Evolutionary conservation across 1,140 invertebrate species (phyloP), one percentile per base, ranked within the genome.

Genomic region (Saccostrea echinata): DNA sequence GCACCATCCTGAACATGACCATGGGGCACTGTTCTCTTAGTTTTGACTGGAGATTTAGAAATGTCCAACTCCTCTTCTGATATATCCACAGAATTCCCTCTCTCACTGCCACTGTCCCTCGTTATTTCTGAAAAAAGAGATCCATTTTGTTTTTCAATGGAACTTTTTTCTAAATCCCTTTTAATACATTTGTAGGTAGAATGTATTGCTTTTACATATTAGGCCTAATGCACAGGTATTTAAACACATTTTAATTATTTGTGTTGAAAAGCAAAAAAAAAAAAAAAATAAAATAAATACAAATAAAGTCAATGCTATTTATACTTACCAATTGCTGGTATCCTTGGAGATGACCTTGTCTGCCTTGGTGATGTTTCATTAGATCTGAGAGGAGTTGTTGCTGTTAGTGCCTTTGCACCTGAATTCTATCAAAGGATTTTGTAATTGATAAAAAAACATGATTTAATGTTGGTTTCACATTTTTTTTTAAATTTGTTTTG

Each of bases 71-170:
- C 91, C 52, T 93, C 92, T 18, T 91, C 90, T 1, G 85, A 89
- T 57, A 84, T 80, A 52, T 92, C 91, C 21, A 91, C 87, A 52
- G 92, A 92, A 16, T 89, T 90, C 0, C 90, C 90, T 83, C 89
- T 84, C 43, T 93, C 93, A 85, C 88, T 91, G 86, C 93, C 93
- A 88, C 93, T 94, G 86, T 94, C 93, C 96, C 97, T 97, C 91
- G 97, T 98, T 93, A 98, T 98, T 96, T 98, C 97, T 96, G 91
- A 13, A 90, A 91, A 81, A 43, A 0, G 1, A 43, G 43, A 43
- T 43, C 43, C 43, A 43, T 3, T 43, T 43, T 3, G 6, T 43
- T 43, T 43, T 43, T 3, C 43, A 43, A 43, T 3, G 35, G 1
- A 43, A 43, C 35, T 43, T 43, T 43, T 6, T 1, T 43, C 35